phyloP scores from a whole-genome alignment of 2,888 invertebrate species.

The Agrotis exclamationis region DNA sequence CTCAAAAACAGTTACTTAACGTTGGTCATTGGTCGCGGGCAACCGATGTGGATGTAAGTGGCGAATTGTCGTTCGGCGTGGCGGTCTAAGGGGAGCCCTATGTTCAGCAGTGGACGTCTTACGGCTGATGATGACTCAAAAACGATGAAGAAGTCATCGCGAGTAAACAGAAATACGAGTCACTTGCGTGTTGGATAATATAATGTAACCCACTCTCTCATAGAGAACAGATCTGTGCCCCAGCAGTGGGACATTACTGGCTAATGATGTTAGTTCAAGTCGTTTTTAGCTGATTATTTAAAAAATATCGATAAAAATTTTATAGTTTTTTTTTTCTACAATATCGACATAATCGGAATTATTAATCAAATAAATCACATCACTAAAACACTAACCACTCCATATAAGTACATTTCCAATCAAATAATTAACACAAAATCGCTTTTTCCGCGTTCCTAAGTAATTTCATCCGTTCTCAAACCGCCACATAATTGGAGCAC shows the following conservation, averaged over 20 bases:
- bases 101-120: too few relatives aligned
- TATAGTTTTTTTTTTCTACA: neutral
- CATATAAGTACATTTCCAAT: conserved; percentile 27
- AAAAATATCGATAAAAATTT: neutral
- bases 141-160: too few relatives aligned
- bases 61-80: too few relatives aligned
- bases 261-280: neutral
- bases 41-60: too few relatives aligned
- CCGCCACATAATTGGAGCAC: conserved; percentile 82
- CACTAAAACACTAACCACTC: conserved; percentile 26
- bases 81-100: too few relatives aligned
- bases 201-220: neutral
- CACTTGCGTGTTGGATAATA: neutral
- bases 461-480: conserved; percentile 74
- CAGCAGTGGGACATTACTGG: neutral
- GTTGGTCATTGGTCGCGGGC: too few relatives aligned
- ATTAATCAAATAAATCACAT: conserved; percentile 15
- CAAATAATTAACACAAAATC: conserved; percentile 42
- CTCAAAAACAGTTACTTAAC: too few relatives aligned
- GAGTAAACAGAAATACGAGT: too few relatives aligned
- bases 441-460: conserved; percentile 81
- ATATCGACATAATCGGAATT: neutral
- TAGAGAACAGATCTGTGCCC: neutral
- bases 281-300: neutral
- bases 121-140: too few relatives aligned